phyloP scores from a whole-genome alignment of 2,797 vertebrate species.

The Mormyrops attenuatus region DNA sequence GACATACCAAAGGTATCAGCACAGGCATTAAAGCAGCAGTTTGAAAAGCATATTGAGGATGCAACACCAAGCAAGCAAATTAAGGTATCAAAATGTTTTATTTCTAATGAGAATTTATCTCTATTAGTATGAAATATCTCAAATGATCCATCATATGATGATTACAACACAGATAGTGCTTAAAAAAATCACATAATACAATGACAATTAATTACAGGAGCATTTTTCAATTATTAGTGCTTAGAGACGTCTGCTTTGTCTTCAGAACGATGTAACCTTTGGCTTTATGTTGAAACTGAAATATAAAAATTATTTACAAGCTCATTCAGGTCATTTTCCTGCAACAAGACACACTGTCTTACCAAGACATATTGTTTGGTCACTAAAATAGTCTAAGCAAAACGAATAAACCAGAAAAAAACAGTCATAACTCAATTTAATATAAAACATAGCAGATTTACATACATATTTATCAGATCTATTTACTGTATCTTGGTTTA shows the following conservation, averaged over 20 bases:
- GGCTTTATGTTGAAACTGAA: background rate
- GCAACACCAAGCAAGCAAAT: conserved; percentile 73
- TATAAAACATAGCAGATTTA: background rate
- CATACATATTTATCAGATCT: background rate
- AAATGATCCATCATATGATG: conserved; percentile 22
- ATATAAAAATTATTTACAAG: background rate
- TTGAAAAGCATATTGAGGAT: conserved; percentile 78
- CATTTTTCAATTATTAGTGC: conserved; percentile 16
- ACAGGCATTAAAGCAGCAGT: conserved; percentile 87
- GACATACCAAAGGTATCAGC: conserved; percentile 82
- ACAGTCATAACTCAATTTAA: background rate
- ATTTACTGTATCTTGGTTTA: background rate
- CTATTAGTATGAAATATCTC: conserved; percentile 19
- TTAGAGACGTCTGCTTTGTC: background rate
- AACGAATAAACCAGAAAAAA: background rate
- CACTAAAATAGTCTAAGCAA: background rate
- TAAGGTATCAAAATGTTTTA: conserved; percentile 71
- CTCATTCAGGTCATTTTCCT: background rate
- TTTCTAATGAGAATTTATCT: conserved; percentile 42
- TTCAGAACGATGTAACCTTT: background rate
- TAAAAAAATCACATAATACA: conserved; percentile 39
- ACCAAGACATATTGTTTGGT: background rate
- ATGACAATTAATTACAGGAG: conserved; percentile 28
- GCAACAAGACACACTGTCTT: background rate
- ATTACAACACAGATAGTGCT: conserved; percentile 33